Evolutionary conservation across 1,140 invertebrate genomes (phyloP), one percentile per base, ranked within the genome.

Genomic region (Aradophagus sp.): DNA sequence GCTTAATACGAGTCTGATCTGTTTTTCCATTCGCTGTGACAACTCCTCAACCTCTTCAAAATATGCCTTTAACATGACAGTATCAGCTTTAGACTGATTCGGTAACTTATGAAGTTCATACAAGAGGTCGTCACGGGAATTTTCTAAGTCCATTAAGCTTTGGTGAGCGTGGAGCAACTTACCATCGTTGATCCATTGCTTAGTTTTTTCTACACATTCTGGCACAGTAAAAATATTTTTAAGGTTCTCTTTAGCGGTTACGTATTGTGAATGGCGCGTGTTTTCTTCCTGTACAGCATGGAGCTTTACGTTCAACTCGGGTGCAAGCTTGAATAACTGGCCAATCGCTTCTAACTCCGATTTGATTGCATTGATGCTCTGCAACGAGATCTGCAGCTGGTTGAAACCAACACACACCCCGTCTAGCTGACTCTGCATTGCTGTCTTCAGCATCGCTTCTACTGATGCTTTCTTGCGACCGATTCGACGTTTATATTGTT

Each of bases 141-240:
- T 96, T 86, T 99, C 97, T 59, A 99, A 87, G 84, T 99, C 97
- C 78, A 95, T 93, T 15, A 99, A 86, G 79, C 94, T 96, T 88
- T 98, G 92, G 87, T 99, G 97, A 7, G 97, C 96, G 83, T 96
- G 93, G 0, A 99, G 83, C 7, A 99, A 85, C 84, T 99, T 97
- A 39, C 97, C 96, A 73, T 99, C 97, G 67, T 92, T 93, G 58
- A 99, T 99, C 87, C 94, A 93, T 42, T 94, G 91, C 76, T 96
- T 93, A 0, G 97, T 98, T 85, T 96, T 97, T 48, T 95, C 92
- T 1, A 99, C 95, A 86, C 94, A 98, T 79, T 98, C 96, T 7
- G 96, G 96, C 0, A 99, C 96, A 34, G 96, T 98, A 75, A 99
- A 98, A 53, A 99, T 97, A 78, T 99, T 96, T 80, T 98, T 99